Percentiles rank a stretch among this genome's conserved stretches.
These are phyloP conservation scores for Polyommatus icarus DNA, from an alignment of 2,888 invertebrate genomes.

Conservation along the genomic window DNA sequence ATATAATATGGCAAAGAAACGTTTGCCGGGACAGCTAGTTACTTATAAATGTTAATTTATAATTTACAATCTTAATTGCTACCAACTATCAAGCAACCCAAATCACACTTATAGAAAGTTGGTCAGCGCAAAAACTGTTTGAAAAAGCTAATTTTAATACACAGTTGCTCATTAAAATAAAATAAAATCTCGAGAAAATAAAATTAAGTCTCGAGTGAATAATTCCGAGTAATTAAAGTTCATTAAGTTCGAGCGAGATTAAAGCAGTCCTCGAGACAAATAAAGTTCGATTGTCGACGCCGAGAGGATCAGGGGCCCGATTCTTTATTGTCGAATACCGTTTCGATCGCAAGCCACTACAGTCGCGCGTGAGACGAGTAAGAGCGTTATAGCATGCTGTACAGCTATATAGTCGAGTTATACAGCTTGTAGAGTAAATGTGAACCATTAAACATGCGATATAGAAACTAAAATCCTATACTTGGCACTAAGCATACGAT, in stretches of 20 bases:
- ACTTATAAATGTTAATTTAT: not conserved
- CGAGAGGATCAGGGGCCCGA: slow-evolving; percentile 37
- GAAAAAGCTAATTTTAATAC: not conserved
- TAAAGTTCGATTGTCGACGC: slow-evolving; percentile 41
- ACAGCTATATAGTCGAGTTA: too few relatives aligned
- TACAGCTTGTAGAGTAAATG: too few relatives aligned
- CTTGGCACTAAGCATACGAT: too few relatives aligned
- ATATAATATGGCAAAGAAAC: too few relatives aligned
- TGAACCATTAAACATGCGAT: too few relatives aligned
- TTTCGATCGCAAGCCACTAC: not conserved
- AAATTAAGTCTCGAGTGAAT: not conserved
- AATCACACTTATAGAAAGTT: slow-evolving; percentile 16
- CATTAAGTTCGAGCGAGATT: slow-evolving; percentile 40
- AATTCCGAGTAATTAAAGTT: slow-evolving; percentile 39
- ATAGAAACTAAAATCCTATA: too few relatives aligned
- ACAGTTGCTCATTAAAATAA: not conserved
- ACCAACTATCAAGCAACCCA: not conserved
- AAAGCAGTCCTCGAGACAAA: slow-evolving; percentile 39
- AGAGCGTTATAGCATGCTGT: too few relatives aligned
- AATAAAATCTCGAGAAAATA: not conserved
- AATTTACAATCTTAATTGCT: not conserved
- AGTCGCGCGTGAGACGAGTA: too few relatives aligned
- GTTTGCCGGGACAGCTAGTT: too few relatives aligned
- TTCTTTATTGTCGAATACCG: not conserved
- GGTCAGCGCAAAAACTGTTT: not conserved